Evolutionary conservation across 2,797 vertebrate genomes (phyloP), one percentile per base, ranked within the genome.

Genomic region (Dallia pectoralis): DNA sequence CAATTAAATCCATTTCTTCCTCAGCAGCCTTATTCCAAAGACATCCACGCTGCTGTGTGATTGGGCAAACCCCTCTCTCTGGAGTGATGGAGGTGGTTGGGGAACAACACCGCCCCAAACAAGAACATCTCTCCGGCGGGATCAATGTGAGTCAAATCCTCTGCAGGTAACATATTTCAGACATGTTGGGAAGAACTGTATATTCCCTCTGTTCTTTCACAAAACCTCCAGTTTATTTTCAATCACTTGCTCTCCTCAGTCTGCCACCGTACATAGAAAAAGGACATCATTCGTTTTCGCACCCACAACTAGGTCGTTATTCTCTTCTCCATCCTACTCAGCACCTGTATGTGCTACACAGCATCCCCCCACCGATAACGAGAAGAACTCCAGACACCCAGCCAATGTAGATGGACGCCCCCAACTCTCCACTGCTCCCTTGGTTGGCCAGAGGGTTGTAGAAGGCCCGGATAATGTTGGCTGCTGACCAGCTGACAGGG

Each of bases 331-430:
- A 2, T 18, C 30, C 14, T 74, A 75, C 19, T 88, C 84, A 90
- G 82, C 88, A 91, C 77, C 84, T 82, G 79, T 87, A 92, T 25
- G 88, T 87, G 77, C 85, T 78, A 48, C 91, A 89, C 70, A 93
- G 70, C 32, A 92, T 53, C 16, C 82, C 89, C 70, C 93, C 93
- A 59, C 93, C 93, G 11, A 93, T 84, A 70, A 93, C 5, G 0
- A 91, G 90, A 73, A 94, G 84, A 4, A 79, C 85, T 47, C 93
- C 92, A 14, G 93, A 88, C 0, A 72, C 79, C 91, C 93, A 94
- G 73, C 92, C 93, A 48, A 94, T 83, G 69, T 93, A 94, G 56
- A 94, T 87, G 64, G 90, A 91, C 0, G 92, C 90, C 19, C 92
- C 93, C 0, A 94, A 84, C 75, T 94, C 93, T 2, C 93, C 92